Percentiles rank a stretch among this genome's conserved stretches.
phyloP scores from a whole-genome alignment of 2,113 vertebrate genomes.

The Panurus biarmicus region DNA sequence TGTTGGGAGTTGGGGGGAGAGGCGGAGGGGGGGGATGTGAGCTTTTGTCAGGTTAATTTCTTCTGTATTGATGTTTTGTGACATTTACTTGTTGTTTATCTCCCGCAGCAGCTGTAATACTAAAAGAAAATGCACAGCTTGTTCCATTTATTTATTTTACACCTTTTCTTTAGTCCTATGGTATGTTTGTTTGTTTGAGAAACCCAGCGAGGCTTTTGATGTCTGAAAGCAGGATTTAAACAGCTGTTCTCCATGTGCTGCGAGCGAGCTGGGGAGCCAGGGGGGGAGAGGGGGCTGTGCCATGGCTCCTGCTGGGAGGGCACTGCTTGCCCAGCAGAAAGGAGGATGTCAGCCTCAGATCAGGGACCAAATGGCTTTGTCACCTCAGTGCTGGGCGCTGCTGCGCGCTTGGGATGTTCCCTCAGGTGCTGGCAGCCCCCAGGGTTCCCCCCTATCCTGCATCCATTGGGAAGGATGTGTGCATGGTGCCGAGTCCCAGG shows the following conservation, averaged over 20 bases:
- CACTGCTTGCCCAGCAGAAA: not conserved
- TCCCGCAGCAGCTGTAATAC: slow-evolving; percentile 72
- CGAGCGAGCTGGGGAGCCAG: not conserved
- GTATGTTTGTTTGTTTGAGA: slow-evolving; percentile 76
- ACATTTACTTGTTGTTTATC: slow-evolving; percentile 77
- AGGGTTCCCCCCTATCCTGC: rapidly evolving
- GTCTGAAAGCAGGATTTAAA: slow-evolving; percentile 62
- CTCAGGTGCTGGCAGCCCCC: not conserved
- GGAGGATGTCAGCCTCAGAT: not conserved
- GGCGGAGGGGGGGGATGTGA: not conserved
- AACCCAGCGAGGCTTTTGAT: slow-evolving; percentile 74
- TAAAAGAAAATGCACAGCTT: slow-evolving; percentile 71
- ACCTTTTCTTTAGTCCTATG: slow-evolving; percentile 69
- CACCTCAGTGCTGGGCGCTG: rapidly evolving
- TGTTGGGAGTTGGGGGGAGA: slow-evolving; percentile 17
- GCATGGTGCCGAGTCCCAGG: rapidly evolving
- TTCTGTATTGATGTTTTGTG: slow-evolving; percentile 74
- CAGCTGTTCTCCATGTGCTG: slow-evolving; percentile 65
- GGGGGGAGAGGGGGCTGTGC: not conserved
- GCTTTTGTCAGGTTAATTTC: slow-evolving; percentile 76
- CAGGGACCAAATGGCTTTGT: not conserved
- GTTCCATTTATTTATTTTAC: slow-evolving; percentile 75
- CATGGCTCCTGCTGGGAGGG: not conserved
- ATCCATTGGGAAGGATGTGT: rapidly evolving
- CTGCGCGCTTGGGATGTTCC: rapidly evolving